These are phyloP conservation scores for Astreopora myriophthalma DNA, from an alignment of 64 coral and sea anemone genomes.

Conservation along the genomic window DNA sequence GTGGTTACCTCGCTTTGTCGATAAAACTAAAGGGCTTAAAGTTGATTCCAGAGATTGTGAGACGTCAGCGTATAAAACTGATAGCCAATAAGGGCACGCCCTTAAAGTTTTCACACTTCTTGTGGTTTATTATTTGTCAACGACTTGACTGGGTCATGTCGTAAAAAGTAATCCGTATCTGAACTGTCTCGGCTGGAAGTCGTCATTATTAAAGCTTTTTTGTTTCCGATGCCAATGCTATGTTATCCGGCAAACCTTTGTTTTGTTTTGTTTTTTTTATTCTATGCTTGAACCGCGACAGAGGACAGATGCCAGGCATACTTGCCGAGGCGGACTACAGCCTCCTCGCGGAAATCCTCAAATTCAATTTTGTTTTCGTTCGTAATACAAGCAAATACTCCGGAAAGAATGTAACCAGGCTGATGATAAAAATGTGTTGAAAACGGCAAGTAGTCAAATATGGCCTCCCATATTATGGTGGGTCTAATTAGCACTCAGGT, in stretches of 20 bases:
- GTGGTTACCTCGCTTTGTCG: background rate
- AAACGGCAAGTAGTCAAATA: background rate
- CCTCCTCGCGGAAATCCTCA: background rate
- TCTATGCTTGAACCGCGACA: background rate
- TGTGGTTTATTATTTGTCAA: background rate
- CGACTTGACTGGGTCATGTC: background rate
- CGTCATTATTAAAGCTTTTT: too few relatives aligned
- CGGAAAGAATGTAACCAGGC: background rate
- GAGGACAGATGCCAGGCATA: background rate
- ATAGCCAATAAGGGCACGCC: background rate
- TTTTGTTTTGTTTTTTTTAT: background rate
- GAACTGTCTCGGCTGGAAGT: background rate
- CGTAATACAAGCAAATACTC: background rate
- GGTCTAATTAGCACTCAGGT: too few relatives aligned
- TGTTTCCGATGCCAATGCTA: too few relatives aligned
- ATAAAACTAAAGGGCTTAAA: background rate
- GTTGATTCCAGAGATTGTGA: background rate
- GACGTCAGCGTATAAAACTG: background rate
- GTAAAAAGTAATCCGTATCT: background rate
- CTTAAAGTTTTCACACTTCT: background rate
- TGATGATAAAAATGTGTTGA: background rate
- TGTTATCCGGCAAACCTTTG: too few relatives aligned
- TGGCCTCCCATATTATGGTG: background rate
- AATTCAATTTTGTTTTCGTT: background rate
- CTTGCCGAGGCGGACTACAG: background rate